phyloP scores from a whole-genome alignment of 2,797 vertebrate genomes.

The Syngnathus acus region DNA sequence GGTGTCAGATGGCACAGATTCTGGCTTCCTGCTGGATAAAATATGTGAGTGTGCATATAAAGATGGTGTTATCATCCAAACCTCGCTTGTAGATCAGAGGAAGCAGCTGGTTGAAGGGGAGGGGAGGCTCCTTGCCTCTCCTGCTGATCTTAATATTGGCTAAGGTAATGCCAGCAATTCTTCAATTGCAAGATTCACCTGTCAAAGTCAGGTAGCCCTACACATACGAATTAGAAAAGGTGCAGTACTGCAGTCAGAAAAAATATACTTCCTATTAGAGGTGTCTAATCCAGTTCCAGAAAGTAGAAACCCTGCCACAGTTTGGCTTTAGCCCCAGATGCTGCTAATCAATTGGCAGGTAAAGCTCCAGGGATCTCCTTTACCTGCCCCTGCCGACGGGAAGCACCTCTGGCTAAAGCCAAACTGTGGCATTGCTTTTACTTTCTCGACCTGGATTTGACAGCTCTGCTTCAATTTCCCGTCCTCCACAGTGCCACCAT shows the following conservation, averaged over 20 bases:
- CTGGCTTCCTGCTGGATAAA: conserved; percentile 50
- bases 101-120: conserved; percentile 35
- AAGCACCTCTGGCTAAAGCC: too few relatives aligned
- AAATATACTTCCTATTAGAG: too few relatives aligned
- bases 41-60: conserved; percentile 45
- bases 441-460: too few relatives aligned
- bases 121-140: not conserved
- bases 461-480: too few relatives aligned
- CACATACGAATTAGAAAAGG: not conserved
- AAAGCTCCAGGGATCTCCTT: too few relatives aligned
- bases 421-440: too few relatives aligned
- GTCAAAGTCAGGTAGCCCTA: not conserved
- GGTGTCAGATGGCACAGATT: conserved; percentile 51
- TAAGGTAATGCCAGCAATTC: not conserved
- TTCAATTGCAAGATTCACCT: not conserved
- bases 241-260: not conserved
- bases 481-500: too few relatives aligned
- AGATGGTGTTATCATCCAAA: conserved; percentile 48
- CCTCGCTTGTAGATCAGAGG: conserved; percentile 48
- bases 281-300: too few relatives aligned
- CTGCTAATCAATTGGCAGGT: too few relatives aligned
- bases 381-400: too few relatives aligned
- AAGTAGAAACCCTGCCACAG: too few relatives aligned
- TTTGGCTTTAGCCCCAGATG: too few relatives aligned
- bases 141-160: conserved; percentile 14